A percentile compares a stretch with the other conserved stretches of the same genome.
Evolutionary conservation across 2,797 vertebrate genomes (phyloP).

Genomic region (Sibirionetta formosa): DNA sequence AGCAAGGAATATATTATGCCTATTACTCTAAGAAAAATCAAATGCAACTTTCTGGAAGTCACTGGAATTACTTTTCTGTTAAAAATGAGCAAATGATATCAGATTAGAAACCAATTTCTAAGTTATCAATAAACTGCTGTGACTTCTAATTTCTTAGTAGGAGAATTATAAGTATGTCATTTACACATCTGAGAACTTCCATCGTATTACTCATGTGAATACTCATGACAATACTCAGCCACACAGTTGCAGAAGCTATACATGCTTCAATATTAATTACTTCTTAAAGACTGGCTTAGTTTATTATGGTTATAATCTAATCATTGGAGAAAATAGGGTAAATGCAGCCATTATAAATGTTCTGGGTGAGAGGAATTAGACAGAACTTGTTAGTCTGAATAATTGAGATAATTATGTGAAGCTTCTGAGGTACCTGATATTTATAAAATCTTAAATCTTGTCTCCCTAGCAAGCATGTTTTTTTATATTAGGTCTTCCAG

Average conservation of each 20-base stretch:
- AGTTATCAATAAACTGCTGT: neutral
- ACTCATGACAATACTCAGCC: neutral
- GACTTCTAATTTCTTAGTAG: neutral
- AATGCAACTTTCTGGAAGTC: neutral
- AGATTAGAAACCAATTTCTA: neutral
- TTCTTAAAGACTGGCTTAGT: neutral
- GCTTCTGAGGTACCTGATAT: neutral
- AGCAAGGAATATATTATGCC: neutral
- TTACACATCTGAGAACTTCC: neutral
- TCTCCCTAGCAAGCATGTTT: neutral
- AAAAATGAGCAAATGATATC: neutral
- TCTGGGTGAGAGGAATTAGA: neutral
- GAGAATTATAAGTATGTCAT: neutral
- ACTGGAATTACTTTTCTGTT: neutral
- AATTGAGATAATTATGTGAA: neutral
- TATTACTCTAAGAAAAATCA: neutral
- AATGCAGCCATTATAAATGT: neutral
- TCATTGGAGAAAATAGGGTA: neutral
- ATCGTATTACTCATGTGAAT: neutral
- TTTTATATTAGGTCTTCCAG: conserved; percentile 17
- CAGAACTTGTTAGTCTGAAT: neutral
- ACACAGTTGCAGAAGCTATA: neutral
- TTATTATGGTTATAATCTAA: neutral
- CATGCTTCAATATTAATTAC: neutral
- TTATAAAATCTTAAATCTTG: conserved; percentile 38